Percentiles rank a stretch among this genome's conserved stretches.
Conservation (phyloP, 2,888 invertebrate species). For the Drosophila lutescens region DNA sequence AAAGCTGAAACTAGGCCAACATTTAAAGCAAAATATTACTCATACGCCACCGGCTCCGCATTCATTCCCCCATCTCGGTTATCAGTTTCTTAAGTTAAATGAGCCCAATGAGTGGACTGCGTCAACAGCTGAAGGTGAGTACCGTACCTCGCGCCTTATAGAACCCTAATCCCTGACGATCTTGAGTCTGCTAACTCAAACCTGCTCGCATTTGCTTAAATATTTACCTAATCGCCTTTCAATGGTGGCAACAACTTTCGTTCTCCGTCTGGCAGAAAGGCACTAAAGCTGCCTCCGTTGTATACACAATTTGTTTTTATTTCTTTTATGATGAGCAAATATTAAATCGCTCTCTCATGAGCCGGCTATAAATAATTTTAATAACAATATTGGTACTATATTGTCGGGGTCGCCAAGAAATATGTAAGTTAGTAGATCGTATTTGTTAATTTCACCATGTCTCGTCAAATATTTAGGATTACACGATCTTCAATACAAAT, state of each 20-base stretch:
- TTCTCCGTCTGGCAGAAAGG: slow-evolving; percentile 35
- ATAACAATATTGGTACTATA: slow-evolving; percentile 37
- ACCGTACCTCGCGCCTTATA: slow-evolving; percentile 1
- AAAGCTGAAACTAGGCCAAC: slow-evolving; percentile 39
- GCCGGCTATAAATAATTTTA: slow-evolving; percentile 53
- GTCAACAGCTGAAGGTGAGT: slow-evolving; percentile 84
- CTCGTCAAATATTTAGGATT: slow-evolving; percentile 19
- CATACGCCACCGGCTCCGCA: slow-evolving; percentile 60
- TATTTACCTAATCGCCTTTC: slow-evolving; percentile 60
- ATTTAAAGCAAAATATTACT: slow-evolving; percentile 49
- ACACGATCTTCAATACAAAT: neutral
- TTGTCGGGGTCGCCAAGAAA: slow-evolving; percentile 29
- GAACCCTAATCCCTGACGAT: neutral
- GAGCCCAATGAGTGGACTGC: slow-evolving; percentile 84
- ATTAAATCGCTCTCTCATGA: slow-evolving; percentile 43
- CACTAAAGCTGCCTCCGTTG: slow-evolving; percentile 47
- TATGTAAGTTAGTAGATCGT: slow-evolving; percentile 19
- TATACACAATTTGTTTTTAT: slow-evolving; percentile 34
- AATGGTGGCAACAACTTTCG: slow-evolving; percentile 44
- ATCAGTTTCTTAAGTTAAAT: slow-evolving; percentile 68
- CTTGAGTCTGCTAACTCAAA: slow-evolving; percentile 6
- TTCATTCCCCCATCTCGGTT: slow-evolving; percentile 18
- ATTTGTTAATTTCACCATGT: slow-evolving; percentile 22
- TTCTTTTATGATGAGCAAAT: slow-evolving; percentile 48
- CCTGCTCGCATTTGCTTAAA: slow-evolving; percentile 59